These are phyloP conservation scores for Mastacembelus armatus DNA, from an alignment of 2,797 vertebrate genomes.

Conservation along the genomic window DNA sequence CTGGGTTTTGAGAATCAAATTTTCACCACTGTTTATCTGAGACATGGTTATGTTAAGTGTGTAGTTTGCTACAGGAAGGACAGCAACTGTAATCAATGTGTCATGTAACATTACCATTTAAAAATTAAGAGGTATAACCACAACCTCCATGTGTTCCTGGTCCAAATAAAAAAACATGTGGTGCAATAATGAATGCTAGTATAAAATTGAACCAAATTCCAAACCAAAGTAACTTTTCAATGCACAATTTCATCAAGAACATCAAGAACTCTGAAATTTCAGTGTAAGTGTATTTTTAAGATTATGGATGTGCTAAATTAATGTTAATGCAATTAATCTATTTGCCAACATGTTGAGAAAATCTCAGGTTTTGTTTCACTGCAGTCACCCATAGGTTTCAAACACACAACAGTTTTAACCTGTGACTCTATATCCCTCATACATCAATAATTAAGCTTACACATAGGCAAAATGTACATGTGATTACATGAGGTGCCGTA, in stretches of 20 bases:
- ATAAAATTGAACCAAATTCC: too few relatives aligned
- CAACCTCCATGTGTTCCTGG: neutral
- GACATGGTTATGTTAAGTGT: neutral
- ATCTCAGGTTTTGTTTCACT: neutral
- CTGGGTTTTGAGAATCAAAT: too few relatives aligned
- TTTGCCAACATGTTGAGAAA: neutral
- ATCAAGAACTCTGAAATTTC: neutral
- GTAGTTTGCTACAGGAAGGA: neutral
- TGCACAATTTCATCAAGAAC: neutral
- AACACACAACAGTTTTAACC: conserved; percentile 4
- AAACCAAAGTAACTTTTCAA: neutral
- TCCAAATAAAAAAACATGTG: too few relatives aligned
- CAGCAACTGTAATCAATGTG: neutral
- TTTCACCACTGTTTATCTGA: neutral
- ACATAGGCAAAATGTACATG: neutral
- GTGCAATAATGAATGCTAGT: too few relatives aligned
- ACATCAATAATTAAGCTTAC: neutral
- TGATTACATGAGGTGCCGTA: conserved; percentile 11
- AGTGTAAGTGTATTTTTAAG: conserved; percentile 1
- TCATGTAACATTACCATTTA: neutral
- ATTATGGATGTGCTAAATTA: neutral
- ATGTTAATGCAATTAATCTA: conserved; percentile 8
- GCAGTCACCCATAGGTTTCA: neutral
- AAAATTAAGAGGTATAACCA: neutral
- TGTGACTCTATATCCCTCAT: neutral